Conservation (phyloP, 2,113 vertebrate species). For the Ammodytes dubius region DNA sequence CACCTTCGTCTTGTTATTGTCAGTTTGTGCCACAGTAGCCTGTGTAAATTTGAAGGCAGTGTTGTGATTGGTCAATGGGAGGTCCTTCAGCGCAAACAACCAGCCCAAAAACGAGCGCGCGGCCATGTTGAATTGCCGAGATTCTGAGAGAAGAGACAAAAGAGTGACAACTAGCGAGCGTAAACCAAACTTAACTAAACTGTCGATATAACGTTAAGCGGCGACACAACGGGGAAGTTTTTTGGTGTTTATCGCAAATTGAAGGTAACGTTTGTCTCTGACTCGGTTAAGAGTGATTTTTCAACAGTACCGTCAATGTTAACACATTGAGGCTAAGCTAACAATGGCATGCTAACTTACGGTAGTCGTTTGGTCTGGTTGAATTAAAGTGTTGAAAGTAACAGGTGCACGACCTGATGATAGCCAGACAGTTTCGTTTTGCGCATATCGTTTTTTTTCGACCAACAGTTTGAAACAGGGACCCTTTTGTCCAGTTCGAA, state of each 20-base stretch:
- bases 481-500: too few species aligned
- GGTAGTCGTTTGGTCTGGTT: background rate
- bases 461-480: background rate
- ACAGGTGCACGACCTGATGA: background rate
- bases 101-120: slow-evolving; percentile 67
- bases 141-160: slow-evolving; percentile 72
- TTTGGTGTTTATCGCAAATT: background rate
- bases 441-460: too few species aligned
- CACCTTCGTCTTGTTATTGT: background rate
- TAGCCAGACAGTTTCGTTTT: background rate
- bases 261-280: slow-evolving; percentile 25
- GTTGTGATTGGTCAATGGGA: slow-evolving; percentile 70
- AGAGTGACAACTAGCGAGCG: slow-evolving; percentile 51
- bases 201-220: background rate
- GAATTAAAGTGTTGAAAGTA: background rate
- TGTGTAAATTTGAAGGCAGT: slow-evolving; percentile 55
- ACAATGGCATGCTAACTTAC: slow-evolving; percentile 31
- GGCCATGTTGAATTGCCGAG: slow-evolving; percentile 79
- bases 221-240: slow-evolving; percentile 16
- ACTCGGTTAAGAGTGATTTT: background rate
- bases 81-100: slow-evolving; percentile 28
- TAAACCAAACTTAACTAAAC: slow-evolving; percentile 12
- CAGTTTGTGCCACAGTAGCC: background rate
- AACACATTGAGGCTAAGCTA: slow-evolving; percentile 41
- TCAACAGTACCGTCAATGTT: background rate